A percentile compares a stretch with the other conserved stretches of the same genome.
Conservation (phyloP, 1,140 invertebrate genomes). For the Lepidurus packardi region DNA sequence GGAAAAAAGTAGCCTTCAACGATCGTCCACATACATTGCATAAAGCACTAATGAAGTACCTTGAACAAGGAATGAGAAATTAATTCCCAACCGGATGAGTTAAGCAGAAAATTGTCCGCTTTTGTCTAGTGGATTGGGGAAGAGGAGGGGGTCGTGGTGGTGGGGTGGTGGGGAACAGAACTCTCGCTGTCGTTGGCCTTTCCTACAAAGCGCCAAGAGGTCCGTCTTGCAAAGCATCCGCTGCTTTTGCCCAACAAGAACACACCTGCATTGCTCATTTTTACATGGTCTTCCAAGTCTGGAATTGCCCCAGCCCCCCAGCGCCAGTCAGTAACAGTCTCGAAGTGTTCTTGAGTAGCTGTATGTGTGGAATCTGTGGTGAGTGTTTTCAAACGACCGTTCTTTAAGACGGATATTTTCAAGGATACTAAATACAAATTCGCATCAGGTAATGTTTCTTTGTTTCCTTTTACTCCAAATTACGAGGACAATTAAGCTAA, state of each 20-base stretch:
- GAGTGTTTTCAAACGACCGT: too few species aligned
- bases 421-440: too few species aligned
- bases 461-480: too few species aligned
- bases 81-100: background rate
- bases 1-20: background rate
- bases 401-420: too few species aligned
- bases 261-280: background rate
- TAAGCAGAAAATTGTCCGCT: background rate
- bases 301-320: background rate
- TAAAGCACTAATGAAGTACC: background rate
- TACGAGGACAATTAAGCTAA: too few species aligned
- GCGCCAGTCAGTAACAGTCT: background rate
- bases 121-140: background rate
- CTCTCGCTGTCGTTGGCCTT: conserved; percentile 11
- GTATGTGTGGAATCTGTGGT: background rate
- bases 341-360: background rate
- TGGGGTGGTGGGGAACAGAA: background rate
- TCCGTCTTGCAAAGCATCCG: conserved; percentile 1
- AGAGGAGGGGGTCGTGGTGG: background rate
- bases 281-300: background rate
- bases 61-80: background rate
- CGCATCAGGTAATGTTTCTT: too few species aligned
- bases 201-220: background rate
- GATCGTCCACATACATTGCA: background rate
- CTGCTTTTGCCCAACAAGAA: conserved; percentile 8